Percentiles rank a stretch among this genome's conserved stretches.
Conservation (phyloP, 2,797 vertebrate species). For the Halcyon chelicuti region DNA sequence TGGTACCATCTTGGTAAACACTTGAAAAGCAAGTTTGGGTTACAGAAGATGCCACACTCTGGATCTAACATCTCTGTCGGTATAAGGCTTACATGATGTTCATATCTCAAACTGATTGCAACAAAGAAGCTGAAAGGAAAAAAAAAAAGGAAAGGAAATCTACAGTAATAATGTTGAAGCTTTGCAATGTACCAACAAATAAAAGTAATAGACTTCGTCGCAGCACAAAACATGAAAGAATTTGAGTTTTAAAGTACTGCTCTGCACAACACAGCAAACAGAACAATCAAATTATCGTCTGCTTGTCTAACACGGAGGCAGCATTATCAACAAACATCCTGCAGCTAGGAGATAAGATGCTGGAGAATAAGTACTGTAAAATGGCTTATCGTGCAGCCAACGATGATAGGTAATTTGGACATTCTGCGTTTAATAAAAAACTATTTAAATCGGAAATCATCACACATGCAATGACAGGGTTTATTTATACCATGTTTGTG, state of each 20-base stretch:
- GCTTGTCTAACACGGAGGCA: constrained; percentile 78
- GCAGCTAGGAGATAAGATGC: constrained; percentile 85
- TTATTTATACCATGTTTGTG: constrained; percentile 60
- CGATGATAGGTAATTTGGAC: constrained; percentile 92
- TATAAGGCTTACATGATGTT: neutral
- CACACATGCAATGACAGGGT: constrained; percentile 49
- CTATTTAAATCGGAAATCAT: constrained; percentile 87
- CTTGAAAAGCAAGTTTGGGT: neutral
- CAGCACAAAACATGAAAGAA: constrained; percentile 68
- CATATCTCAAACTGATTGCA: neutral
- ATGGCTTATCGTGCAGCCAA: constrained; percentile 89
- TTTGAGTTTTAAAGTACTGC: constrained; percentile 72
- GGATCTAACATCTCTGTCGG: neutral
- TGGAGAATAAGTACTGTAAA: constrained; percentile 77
- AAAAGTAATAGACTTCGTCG: constrained; percentile 73
- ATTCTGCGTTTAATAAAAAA: constrained; percentile 88
- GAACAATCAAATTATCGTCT: constrained; percentile 78
- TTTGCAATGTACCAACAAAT: constrained; percentile 64
- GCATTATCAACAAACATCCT: constrained; percentile 84
- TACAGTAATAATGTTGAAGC: constrained; percentile 49
- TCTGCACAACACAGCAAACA: constrained; percentile 71
- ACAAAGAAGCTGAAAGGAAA: neutral
- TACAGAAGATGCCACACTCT: neutral
- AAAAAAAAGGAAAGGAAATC: neutral
- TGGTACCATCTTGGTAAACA: neutral